Evolutionary conservation across 2,888 invertebrate species (phyloP).

Genomic region (Epirrita christyi): DNA sequence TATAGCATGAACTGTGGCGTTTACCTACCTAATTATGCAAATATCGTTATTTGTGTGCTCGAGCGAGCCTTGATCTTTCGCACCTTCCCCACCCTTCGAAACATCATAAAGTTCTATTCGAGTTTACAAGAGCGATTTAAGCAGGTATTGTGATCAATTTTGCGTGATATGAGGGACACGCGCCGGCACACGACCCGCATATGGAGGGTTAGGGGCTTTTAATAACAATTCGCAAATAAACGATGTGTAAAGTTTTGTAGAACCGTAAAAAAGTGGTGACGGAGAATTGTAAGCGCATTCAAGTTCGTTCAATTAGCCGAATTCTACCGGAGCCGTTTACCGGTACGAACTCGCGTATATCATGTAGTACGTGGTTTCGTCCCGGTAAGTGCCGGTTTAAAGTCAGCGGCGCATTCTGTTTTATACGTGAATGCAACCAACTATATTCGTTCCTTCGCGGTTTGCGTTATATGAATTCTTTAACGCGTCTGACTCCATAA

Average conservation of each 20-base stretch:
- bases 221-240: constrained; percentile 63
- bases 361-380: no score
- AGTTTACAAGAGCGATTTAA: constrained; percentile 64
- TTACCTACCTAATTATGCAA: constrained; percentile 62
- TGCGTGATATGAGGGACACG: constrained; percentile 79
- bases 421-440: constrained; percentile 27
- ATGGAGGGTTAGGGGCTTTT: constrained; percentile 46
- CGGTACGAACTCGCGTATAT: background rate
- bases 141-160: constrained; percentile 74
- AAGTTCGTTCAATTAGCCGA: background rate
- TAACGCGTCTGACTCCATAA: constrained; percentile 42
- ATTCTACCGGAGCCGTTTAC: background rate
- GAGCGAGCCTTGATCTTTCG: constrained; percentile 63
- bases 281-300: constrained; percentile 36
- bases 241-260: constrained; percentile 50
- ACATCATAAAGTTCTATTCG: constrained; percentile 44
- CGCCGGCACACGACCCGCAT: constrained; percentile 81
- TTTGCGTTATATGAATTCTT: constrained; percentile 53
- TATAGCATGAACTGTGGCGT: constrained; percentile 38
- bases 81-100: constrained; percentile 68
- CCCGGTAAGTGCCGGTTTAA: no score
- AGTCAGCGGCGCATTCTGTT: background rate
- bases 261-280: constrained; percentile 51
- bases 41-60: constrained; percentile 58
- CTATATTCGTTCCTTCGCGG: constrained; percentile 40